Percentiles rank a stretch among this genome's conserved stretches.
phyloP scores from a whole-genome alignment of 2,113 vertebrate species.

The Emydocephalus ijimae region DNA sequence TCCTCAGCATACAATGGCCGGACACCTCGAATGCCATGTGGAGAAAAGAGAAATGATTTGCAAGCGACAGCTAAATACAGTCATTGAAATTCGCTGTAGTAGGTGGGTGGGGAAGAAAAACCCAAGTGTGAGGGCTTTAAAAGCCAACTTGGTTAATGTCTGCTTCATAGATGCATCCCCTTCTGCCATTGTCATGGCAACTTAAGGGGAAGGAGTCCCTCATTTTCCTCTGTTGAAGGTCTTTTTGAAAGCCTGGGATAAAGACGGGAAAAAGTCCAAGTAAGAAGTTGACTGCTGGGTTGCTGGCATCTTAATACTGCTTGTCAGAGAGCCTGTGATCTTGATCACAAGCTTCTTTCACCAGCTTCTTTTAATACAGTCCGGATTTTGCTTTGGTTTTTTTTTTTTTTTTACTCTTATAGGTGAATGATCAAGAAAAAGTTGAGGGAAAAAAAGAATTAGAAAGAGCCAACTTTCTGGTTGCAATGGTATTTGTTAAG shows the following conservation, averaged over 20 bases:
- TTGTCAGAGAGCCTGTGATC: fast-evolving
- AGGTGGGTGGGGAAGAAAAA: neutral
- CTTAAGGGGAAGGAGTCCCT: neutral
- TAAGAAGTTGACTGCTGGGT: neutral
- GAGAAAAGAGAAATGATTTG: conserved; percentile 27
- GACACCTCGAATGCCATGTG: neutral
- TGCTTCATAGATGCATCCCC: neutral
- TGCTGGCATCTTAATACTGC: neutral
- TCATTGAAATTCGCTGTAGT: conserved; percentile 19
- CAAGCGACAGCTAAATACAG: neutral
- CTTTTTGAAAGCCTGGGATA: neutral
- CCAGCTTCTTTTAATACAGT: neutral
- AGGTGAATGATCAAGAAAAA: neutral
- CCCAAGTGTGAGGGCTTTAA: neutral
- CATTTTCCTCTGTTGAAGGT: neutral
- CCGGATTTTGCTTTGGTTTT: neutral
- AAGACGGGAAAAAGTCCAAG: neutral
- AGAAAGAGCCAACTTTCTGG: neutral
- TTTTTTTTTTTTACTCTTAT: neutral
- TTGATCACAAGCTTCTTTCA: neutral
- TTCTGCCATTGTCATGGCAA: conserved; percentile 13
- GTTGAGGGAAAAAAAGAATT: neutral
- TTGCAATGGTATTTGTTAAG: neutral
- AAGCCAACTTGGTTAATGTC: conserved; percentile 2
- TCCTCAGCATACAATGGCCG: neutral